Base-by-base conservation (phyloP, 1,140 invertebrate species). In the Dolichoris vasculosae region DNA sequence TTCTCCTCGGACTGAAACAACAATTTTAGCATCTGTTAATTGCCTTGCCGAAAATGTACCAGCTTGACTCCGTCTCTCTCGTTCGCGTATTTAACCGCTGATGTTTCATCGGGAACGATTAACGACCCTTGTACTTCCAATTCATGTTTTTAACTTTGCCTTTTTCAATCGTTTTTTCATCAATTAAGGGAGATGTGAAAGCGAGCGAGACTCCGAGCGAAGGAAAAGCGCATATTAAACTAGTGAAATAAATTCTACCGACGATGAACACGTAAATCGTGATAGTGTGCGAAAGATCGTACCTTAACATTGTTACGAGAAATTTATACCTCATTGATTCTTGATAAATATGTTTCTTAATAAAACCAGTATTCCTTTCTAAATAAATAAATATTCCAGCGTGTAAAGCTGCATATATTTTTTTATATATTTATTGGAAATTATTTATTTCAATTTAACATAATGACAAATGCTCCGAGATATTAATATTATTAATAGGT, bases 161-260 rank as follows among this genome's bases (percentile, higher is more conserved):
- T 32, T 59, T 38, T 40, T 15, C 11, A 40, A 63, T 63, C 20
- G 35, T 40, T 64, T 77, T 77, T 78, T 59, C 15, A 64, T 40
- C 38, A 30, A 79, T 59, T 40, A 79, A 79, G 69, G 38, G 55
- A 46, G 76, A 38, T 26, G 48, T 64, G 77, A 80, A 80, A 80
- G 35, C 38, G 77, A 79, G 51, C 17, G 35, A n/a, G 30, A 26
- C 69, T 71, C 9, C 20, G n/a, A 43, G 15, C 17, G 6, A 43
- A 13, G 40, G 26, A 77, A 48, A 77, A 6, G 75, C 20, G 75
- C n/a, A 77, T 77, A 46, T 51, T 35, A 77, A 77, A 3, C n/a
- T 43, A 76, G 40, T 76, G 40, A 73, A 73, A 46, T 73, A 40
- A 64, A 64, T 55, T 55, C 17, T 55, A 17, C 13, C 35, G 64